Percentiles rank a stretch among this genome's conserved stretches.
Evolutionary conservation across 2,797 vertebrate genomes (phyloP).

Genomic region (Halcyon smyrnensis): DNA sequence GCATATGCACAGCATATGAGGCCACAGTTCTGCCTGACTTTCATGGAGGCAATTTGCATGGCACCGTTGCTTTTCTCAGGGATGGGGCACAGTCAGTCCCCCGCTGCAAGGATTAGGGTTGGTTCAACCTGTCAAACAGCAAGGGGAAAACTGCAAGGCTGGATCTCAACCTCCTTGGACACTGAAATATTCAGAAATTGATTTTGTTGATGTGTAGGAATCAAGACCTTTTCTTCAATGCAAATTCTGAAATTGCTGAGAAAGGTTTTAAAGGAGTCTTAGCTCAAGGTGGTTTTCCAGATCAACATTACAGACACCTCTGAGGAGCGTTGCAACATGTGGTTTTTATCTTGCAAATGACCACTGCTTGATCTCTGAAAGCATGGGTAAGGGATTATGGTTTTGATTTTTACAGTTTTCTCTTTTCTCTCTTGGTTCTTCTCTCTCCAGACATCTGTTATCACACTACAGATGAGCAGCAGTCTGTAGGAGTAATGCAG

Average conservation of each 20-base stretch:
- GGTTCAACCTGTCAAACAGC: neutral
- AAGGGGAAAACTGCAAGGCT: neutral
- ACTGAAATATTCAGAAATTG: neutral
- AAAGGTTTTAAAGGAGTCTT: neutral
- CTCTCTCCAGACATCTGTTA: neutral
- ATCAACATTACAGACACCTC: neutral
- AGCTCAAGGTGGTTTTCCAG: neutral
- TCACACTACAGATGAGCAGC: neutral
- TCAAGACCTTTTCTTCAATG: neutral
- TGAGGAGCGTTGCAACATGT: neutral
- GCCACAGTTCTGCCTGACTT: neutral
- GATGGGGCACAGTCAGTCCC: neutral
- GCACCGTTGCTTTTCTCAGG: rapidly evolving
- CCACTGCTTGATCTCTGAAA: neutral
- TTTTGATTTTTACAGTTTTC: neutral
- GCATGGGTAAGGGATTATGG: neutral
- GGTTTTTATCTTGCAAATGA: neutral
- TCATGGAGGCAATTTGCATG: neutral
- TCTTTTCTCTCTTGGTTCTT: neutral
- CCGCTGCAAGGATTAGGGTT: rapidly evolving
- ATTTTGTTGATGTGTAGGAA: neutral
- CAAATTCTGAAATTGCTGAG: neutral
- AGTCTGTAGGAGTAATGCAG: neutral
- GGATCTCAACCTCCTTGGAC: neutral
- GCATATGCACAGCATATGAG: neutral